A percentile compares a stretch with the other conserved stretches of the same genome.
These are phyloP conservation scores for Aphidius gifuensis DNA, from an alignment of 1,140 invertebrate genomes.

Conservation along the genomic window DNA sequence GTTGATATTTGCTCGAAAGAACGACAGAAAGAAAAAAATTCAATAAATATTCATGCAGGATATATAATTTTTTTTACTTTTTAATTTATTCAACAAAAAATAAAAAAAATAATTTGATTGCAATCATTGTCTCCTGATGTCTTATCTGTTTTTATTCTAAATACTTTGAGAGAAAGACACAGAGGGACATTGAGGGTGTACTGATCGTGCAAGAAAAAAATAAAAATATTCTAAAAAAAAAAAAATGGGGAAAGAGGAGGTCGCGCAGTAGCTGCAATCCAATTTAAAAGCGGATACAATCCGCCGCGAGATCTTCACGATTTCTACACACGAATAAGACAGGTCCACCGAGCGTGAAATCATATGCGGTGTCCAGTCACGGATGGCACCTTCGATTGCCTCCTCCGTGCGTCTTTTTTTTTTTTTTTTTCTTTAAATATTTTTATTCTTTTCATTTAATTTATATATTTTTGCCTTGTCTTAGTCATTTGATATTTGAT, in stretches of 20 bases:
- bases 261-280: constrained; percentile 48
- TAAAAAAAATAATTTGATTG: too few species aligned
- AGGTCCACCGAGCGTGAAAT: constrained; percentile 51
- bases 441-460: background rate
- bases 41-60: constrained; percentile 19
- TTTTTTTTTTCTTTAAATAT: constrained; percentile 15
- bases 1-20: background rate
- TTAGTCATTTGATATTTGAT: background rate
- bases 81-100: too few species aligned
- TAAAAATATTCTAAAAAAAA: constrained; percentile 17
- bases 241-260: constrained; percentile 34
- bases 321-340: constrained; percentile 57
- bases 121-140: too few species aligned
- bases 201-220: too few species aligned
- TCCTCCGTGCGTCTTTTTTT: constrained; percentile 21
- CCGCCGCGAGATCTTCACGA: constrained; percentile 56
- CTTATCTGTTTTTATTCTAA: too few species aligned
- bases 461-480: constrained; percentile 16
- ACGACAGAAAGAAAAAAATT: background rate
- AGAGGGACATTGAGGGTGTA: background rate
- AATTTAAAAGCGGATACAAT: constrained; percentile 55
- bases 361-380: constrained; percentile 57
- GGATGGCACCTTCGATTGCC: constrained; percentile 52
- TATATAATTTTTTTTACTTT: background rate
- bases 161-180: background rate